A percentile compares a stretch with the other conserved stretches of the same genome.
Evolutionary conservation across 2,797 vertebrate genomes (phyloP).

Genomic region (Synanceia verrucosa): DNA sequence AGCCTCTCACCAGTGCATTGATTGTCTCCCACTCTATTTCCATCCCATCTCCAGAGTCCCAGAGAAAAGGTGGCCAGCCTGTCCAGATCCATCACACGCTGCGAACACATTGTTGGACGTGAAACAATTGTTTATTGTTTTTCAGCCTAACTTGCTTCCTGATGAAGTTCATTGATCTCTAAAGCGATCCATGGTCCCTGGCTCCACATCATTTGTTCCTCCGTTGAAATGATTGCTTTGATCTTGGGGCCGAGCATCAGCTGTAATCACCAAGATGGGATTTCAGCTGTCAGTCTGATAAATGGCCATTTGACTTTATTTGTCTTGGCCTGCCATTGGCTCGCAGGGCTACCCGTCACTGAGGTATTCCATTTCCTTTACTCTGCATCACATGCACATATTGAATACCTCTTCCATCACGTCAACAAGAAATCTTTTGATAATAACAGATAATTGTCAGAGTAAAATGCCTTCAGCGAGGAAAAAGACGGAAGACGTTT

Average conservation of each 20-base stretch:
- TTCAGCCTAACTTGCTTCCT: slow-evolving; percentile 67
- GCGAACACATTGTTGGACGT: slow-evolving; percentile 52
- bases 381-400: slow-evolving; percentile 62
- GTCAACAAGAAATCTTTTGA: slow-evolving; percentile 69
- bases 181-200: slow-evolving; percentile 50
- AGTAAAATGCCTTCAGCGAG: slow-evolving; percentile 39
- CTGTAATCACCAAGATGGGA: slow-evolving; percentile 76
- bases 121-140: slow-evolving; percentile 77
- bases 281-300: slow-evolving; percentile 75
- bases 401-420: slow-evolving; percentile 68
- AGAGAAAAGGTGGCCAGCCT: slow-evolving; percentile 47
- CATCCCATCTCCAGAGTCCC: slow-evolving; percentile 56
- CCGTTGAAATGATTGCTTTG: slow-evolving; percentile 64
- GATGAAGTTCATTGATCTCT: slow-evolving; percentile 78
- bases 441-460: slow-evolving; percentile 53
- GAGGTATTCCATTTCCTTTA: slow-evolving; percentile 70
- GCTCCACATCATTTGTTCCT: slow-evolving; percentile 57
- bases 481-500: slow-evolving; percentile 17
- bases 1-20: slow-evolving; percentile 54
- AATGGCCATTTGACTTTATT: slow-evolving; percentile 77
- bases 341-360: slow-evolving; percentile 51
- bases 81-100: slow-evolving; percentile 61
- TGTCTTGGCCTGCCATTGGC: slow-evolving; percentile 64
- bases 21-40: slow-evolving; percentile 66
- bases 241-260: slow-evolving; percentile 65